These are phyloP conservation scores for Drosophila melanosoma DNA, from an alignment of 2,888 invertebrate species.

Conservation along the genomic window DNA sequence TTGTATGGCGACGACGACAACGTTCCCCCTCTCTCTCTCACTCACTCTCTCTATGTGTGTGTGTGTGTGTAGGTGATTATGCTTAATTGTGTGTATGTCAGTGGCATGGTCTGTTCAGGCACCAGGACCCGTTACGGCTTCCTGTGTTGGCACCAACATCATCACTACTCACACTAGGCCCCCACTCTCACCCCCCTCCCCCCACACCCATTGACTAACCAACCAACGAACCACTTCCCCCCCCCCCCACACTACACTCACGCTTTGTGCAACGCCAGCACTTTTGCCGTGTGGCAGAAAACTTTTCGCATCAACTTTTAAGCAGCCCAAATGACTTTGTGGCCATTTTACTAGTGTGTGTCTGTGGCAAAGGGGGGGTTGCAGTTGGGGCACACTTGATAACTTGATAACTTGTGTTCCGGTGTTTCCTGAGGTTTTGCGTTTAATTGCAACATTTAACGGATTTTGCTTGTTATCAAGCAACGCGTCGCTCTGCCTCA, in stretches of 20 bases:
- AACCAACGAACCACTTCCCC: not conserved
- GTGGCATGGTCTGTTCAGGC: conserved; percentile 49
- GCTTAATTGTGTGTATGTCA: conserved; percentile 75
- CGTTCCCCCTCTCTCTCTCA: not conserved
- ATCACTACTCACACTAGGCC: conserved; percentile 2
- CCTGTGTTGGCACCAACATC: conserved; percentile 39
- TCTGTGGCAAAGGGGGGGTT: not conserved
- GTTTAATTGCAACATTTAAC: conserved; percentile 51
- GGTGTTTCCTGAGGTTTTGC: conserved; percentile 40
- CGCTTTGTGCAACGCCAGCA: not conserved
- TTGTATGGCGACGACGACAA: conserved; percentile 74
- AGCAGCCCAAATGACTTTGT: conserved; percentile 77
- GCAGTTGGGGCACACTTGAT: conserved; percentile 38
- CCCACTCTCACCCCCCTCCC: not conserved
- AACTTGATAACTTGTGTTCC: conserved; percentile 73
- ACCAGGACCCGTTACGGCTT: conserved; percentile 42
- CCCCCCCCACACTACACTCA: not conserved
- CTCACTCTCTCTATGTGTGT: not conserved
- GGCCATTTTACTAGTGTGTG: conserved; percentile 58
- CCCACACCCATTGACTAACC: too few relatives aligned
- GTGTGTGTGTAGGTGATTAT: conserved; percentile 69
- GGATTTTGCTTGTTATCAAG: conserved; percentile 10
- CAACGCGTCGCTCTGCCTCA: not conserved
- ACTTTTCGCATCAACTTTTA: conserved; percentile 80
- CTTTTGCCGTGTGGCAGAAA: conserved; percentile 59